These are phyloP conservation scores for Paratrypauchen microcephalus DNA, from an alignment of 2,797 vertebrate species.

Conservation along the genomic window DNA sequence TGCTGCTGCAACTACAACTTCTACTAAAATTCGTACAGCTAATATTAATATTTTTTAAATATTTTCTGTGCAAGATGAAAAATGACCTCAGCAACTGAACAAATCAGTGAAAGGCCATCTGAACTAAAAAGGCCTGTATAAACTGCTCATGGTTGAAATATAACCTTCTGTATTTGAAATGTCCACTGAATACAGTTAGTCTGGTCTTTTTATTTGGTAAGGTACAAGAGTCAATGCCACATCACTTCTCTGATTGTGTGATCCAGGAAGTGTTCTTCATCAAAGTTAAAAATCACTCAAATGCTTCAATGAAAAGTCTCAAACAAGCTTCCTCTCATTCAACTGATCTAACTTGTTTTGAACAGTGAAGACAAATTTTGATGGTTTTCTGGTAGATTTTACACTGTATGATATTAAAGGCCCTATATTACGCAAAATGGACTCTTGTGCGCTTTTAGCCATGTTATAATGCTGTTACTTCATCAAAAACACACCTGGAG, in stretches of 20 bases:
- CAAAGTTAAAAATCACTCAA: conserved; percentile 44
- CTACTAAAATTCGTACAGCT: background rate
- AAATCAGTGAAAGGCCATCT: conserved; percentile 5
- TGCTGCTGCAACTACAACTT: background rate
- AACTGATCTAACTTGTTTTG: conserved; percentile 36
- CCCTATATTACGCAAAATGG: too few species aligned
- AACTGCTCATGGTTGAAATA: conserved; percentile 4
- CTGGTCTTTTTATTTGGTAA: conserved; percentile 13
- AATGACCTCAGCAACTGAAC: background rate
- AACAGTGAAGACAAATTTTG: background rate
- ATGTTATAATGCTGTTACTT: too few species aligned
- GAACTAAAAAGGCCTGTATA: conserved; percentile 31
- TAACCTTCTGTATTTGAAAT: background rate
- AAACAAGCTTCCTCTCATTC: conserved; percentile 58
- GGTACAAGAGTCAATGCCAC: conserved; percentile 20
- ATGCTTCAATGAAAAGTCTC: conserved; percentile 5
- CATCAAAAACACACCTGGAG: too few species aligned
- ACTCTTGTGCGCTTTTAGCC: too few species aligned
- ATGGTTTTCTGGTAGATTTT: too few species aligned
- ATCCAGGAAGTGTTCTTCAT: conserved; percentile 48
- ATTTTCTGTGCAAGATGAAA: too few species aligned
- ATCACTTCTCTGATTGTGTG: conserved; percentile 45
- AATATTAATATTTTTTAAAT: background rate
- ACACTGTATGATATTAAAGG: too few species aligned
- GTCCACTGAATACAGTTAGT: conserved; percentile 15